These are phyloP conservation scores for Drosophila saltans DNA, from an alignment of 1,140 invertebrate species.

Conservation along the genomic window DNA sequence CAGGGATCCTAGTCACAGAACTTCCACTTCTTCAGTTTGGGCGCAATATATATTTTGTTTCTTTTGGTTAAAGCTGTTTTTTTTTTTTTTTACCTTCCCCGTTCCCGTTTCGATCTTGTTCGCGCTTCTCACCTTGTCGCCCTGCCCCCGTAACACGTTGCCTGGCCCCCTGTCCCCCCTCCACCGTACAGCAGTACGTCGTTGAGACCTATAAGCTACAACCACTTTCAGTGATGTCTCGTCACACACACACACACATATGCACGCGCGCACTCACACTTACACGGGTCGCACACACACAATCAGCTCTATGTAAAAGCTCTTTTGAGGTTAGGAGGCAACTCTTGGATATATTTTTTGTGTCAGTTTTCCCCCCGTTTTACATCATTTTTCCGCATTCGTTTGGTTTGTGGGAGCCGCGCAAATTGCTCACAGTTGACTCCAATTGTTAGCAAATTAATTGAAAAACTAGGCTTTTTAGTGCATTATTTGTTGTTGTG, in stretches of 20 bases:
- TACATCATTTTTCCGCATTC: conserved; percentile 60
- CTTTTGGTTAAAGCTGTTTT: conserved; percentile 39
- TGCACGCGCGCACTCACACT: conserved; percentile 35
- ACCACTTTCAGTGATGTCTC: conserved; percentile 74
- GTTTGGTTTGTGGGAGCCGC: conserved; percentile 41
- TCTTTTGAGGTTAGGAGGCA: conserved; percentile 77
- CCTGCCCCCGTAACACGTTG: conserved; percentile 55
- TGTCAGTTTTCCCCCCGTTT: conserved; percentile 55
- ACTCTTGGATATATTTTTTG: conserved; percentile 44
- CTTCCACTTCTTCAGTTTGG: conserved; percentile 43
- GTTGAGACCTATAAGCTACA: conserved; percentile 50
- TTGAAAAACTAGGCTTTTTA: conserved; percentile 49
- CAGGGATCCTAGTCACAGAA: conserved; percentile 12
- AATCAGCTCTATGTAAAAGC: conserved; percentile 65
- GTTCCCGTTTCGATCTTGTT: conserved; percentile 60
- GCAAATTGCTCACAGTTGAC: conserved; percentile 33
- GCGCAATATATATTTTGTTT: conserved; percentile 32
- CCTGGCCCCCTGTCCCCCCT: conserved; percentile 34
- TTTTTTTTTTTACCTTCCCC: conserved; percentile 39
- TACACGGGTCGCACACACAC: conserved; percentile 50
- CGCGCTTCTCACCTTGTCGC: conserved; percentile 60
- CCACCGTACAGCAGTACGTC: neutral
- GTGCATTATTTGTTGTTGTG: conserved; percentile 58
- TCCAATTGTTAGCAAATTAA: conserved; percentile 21
- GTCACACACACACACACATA: conserved; percentile 38